Base-by-base conservation (phyloP, 2,888 invertebrate species). In the Malachius bipustulatus region DNA sequence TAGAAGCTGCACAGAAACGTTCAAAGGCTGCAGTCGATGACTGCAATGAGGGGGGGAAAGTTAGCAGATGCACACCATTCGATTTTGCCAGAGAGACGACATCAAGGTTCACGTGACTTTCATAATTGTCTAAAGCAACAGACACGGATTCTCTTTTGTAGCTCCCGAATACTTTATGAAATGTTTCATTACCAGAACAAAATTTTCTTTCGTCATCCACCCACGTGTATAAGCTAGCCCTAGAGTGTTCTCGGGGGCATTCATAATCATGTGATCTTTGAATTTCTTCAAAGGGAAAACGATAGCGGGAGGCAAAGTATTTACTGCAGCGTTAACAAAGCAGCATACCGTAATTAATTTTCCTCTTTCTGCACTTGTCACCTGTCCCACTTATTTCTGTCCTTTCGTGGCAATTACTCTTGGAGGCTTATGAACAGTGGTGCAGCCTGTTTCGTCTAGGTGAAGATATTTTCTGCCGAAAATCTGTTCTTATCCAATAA, bases 11-110 rank as follows among this genome's bases (percentile, higher is more conserved):
- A 32, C 16, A 15, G 32, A 32, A 32, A 32, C 32, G 16, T 32
- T 19, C 15, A 32, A 15, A 15, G 32, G 32, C 12, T 14, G 32
- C 16, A 32, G 16, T 32, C 32, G 14, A 15, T 32, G 32, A 15
- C 32, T 32, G 32, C 32, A 32, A 44, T 62, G 59, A n/a, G n/a
- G 58, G 59, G n/a, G 55, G 58, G 29, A 60, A 49, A 4, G 59
- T 55, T 14, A 62, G 42, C 33, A 61, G 37, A 29, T 52, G 46
- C 14, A 63, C 52, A 6, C 59, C 59, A 45, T 51, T 47, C 19
- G 49, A 48, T 46, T 56, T 56, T 45, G 47, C 54, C 45, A 44
- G 19, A 32, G 36, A 15, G 14, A 32, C 19, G 16, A 14, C 16
- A 34, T 30, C 33, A 32, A 24, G 8, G n/a, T 24, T 24, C 8